phyloP scores from a whole-genome alignment of 1,140 invertebrate genomes.

The Berghia stephanieae region DNA sequence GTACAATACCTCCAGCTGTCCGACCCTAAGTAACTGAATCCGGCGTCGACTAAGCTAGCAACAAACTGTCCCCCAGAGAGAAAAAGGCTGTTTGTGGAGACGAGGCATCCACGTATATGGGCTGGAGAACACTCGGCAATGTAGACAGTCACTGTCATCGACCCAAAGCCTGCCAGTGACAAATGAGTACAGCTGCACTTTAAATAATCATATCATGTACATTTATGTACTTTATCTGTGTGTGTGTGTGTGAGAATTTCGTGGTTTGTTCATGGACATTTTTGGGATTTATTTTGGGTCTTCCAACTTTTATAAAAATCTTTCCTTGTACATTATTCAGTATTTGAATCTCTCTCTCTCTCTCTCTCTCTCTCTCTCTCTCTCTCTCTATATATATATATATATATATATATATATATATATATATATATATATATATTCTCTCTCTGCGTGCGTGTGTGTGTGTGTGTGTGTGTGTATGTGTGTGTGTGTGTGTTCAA shows the following conservation, averaged over 20 bases:
- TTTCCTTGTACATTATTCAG: background rate
- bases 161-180: constrained; percentile 70
- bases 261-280: too few species aligned
- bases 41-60: constrained; percentile 71
- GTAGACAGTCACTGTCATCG: constrained; percentile 74
- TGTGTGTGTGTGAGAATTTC: too few species aligned
- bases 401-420: background rate
- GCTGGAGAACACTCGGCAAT: constrained; percentile 72
- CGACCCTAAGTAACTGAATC: constrained; percentile 66
- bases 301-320: background rate
- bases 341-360: too few species aligned
- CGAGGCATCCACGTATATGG: constrained; percentile 70
- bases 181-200: background rate
- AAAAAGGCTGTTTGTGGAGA: constrained; percentile 72
- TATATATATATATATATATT: background rate
- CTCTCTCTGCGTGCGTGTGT: too few species aligned
- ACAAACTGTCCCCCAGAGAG: constrained; percentile 73
- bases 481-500: too few species aligned
- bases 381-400: too few species aligned
- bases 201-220: background rate
- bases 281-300: background rate
- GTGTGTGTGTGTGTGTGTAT: background rate
- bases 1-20: constrained; percentile 64
- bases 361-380: background rate
- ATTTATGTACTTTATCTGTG: background rate